Percentiles rank a stretch among this genome's conserved stretches.
These are phyloP conservation scores for Indri indri DNA, from an alignment of 2,113 vertebrate genomes.

Conservation along the genomic window DNA sequence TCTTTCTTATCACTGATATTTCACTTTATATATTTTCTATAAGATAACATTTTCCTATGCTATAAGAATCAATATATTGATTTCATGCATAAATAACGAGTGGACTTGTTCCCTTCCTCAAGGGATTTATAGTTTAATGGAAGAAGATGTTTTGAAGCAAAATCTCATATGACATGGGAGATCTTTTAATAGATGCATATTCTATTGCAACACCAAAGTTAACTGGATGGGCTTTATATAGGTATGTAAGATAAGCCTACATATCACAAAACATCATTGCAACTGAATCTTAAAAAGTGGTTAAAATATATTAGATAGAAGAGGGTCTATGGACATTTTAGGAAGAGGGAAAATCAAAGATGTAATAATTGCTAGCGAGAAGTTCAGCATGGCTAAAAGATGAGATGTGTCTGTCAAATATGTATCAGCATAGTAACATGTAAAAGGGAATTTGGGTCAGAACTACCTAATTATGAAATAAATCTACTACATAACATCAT, in stretches of 20 bases:
- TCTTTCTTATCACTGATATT: background rate
- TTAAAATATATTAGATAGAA: background rate
- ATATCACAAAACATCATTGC: background rate
- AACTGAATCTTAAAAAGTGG: background rate
- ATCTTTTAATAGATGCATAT: background rate
- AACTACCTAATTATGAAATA: background rate
- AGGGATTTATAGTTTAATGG: background rate
- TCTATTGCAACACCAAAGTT: background rate
- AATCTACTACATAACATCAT: background rate
- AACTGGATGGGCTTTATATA: background rate
- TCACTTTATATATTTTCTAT: background rate
- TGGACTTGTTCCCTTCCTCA: background rate
- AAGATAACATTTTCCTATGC: background rate
- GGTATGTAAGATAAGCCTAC: background rate
- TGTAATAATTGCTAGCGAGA: background rate
- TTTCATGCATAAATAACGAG: background rate
- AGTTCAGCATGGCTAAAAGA: background rate
- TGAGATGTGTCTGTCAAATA: rapidly evolving
- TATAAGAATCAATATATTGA: background rate
- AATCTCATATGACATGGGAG: background rate
- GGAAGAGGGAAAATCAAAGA: background rate
- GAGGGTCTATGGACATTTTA: background rate
- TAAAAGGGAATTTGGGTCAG: background rate
- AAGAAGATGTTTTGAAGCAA: background rate
- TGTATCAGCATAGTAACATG: background rate